These are phyloP conservation scores for Phylloscopus collybita DNA, from an alignment of 2,797 vertebrate species.

Conservation along the genomic window DNA sequence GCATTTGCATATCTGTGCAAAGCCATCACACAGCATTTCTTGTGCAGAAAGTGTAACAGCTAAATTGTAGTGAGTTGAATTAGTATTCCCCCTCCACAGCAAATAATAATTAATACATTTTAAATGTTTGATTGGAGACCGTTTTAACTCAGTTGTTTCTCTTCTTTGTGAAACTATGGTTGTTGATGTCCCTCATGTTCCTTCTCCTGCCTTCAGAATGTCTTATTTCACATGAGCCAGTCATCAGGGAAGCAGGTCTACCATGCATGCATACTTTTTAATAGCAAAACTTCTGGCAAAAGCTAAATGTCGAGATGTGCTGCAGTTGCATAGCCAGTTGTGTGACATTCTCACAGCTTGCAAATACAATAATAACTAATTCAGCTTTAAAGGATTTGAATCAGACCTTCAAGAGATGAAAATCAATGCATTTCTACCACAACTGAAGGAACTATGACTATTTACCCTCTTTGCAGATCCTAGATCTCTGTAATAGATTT, in stretches of 20 bases:
- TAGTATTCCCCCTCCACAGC: fast-evolving
- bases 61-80: background rate
- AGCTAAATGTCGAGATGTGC: background rate
- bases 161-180: background rate
- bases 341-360: constrained; percentile 7
- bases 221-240: background rate
- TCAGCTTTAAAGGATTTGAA: constrained; percentile 6
- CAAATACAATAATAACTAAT: constrained; percentile 17
- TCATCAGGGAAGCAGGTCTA: background rate
- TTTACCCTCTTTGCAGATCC: background rate
- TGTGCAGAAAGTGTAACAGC: background rate
- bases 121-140: background rate
- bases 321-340: background rate
- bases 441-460: background rate
- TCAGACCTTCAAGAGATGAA: background rate
- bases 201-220: background rate
- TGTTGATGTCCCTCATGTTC: background rate
- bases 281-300: constrained; percentile 10
- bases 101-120: background rate
- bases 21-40: background rate
- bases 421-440: background rate
- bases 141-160: background rate
- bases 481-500: constrained; percentile 3
- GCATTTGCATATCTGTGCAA: background rate
- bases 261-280: background rate